A percentile compares a stretch with the other conserved stretches of the same genome.
phyloP scores from a whole-genome alignment of 1,140 invertebrate genomes.

The Ceratosolen solmsi region DNA sequence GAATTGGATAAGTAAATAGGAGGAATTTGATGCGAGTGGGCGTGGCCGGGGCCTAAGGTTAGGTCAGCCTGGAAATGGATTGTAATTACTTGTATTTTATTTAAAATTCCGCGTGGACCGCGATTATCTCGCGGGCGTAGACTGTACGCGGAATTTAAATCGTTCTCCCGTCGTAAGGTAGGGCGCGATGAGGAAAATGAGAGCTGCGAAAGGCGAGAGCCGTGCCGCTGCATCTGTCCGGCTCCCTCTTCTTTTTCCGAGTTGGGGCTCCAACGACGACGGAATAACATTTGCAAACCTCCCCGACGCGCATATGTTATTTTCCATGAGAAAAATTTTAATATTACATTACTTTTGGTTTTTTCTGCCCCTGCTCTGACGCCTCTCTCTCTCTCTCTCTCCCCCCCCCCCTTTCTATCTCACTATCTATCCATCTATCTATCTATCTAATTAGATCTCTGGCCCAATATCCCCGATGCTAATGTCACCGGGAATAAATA shows the following conservation, averaged over 20 bases:
- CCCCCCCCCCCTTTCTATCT: no score
- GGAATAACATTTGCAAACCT: slow-evolving; percentile 49
- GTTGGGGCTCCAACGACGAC: slow-evolving; percentile 26
- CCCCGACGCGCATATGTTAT: slow-evolving; percentile 41
- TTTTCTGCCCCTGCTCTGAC: not conserved
- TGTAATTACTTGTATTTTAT: slow-evolving; percentile 53
- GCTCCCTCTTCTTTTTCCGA: slow-evolving; percentile 30
- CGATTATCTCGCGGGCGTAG: slow-evolving; percentile 42
- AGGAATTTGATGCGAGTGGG: not conserved
- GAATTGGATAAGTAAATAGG: not conserved
- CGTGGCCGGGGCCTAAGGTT: not conserved
- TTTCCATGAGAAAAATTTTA: slow-evolving; percentile 45
- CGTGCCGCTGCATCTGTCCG: slow-evolving; percentile 40
- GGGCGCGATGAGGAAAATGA: slow-evolving; percentile 54
- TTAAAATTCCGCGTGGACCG: slow-evolving; percentile 49
- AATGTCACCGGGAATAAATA: no score
- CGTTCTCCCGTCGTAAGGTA: slow-evolving; percentile 59
- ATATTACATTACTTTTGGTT: slow-evolving; percentile 40
- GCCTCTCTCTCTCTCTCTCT: not conserved
- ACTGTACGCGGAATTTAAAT: slow-evolving; percentile 60
- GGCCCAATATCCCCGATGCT: no score
- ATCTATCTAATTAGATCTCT: no score
- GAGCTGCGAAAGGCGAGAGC: slow-evolving; percentile 52
- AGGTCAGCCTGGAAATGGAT: slow-evolving; percentile 16
- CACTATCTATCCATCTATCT: no score